Base-by-base conservation (phyloP, 1,140 invertebrate genomes). In the Lepidotrigona ventralis region DNA sequence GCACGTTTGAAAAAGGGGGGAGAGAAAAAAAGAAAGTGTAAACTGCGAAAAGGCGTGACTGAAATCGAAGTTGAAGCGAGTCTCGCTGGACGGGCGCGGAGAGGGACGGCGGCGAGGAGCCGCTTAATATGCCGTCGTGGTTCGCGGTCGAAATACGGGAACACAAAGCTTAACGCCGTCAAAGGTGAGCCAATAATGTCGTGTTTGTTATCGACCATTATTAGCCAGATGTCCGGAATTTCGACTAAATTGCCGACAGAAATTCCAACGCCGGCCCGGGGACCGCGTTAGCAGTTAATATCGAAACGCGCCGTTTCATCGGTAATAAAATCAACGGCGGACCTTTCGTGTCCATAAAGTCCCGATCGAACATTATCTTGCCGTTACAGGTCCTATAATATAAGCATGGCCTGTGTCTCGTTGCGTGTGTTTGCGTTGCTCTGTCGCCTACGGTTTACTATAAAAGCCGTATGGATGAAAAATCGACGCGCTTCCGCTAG, bases 181-280 rank as follows among this genome's bases (percentile, higher is more conserved):
- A 83, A 83, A 83, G 81, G 74, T 78, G 46, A 75, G 58, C 74
- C 68, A 83, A 83, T 83, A 83, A 83, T 78, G 81, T 63, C 74
- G 54, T 78, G 81, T 83, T 83, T 83, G 81, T 83, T 83, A 83
- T 83, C 81, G 58, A 39, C 66, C 75, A 77, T 78, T 83, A 83
- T 83, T 83, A 83, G 66, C 74, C 75, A 83, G 75, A 83, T 78
- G 64, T 77, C 74, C 81, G 75, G 75, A 83, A 83, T 83, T 77
- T 83, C 81, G 81, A 78, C 54, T 83, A 83, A 83, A 83, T 83
- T 83, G 64, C 81, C 74, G 63, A n/a, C 75, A 54, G 75, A 83
- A 83, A 83, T 71, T 75, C 72, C 80, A 14, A 17, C n/a, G n/a
- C 63, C 63, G 53, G 29, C 14, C 66, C 46, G 21, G 69, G n/a